phyloP scores from a whole-genome alignment of 2,113 vertebrate genomes.

The Hippolais icterina region DNA sequence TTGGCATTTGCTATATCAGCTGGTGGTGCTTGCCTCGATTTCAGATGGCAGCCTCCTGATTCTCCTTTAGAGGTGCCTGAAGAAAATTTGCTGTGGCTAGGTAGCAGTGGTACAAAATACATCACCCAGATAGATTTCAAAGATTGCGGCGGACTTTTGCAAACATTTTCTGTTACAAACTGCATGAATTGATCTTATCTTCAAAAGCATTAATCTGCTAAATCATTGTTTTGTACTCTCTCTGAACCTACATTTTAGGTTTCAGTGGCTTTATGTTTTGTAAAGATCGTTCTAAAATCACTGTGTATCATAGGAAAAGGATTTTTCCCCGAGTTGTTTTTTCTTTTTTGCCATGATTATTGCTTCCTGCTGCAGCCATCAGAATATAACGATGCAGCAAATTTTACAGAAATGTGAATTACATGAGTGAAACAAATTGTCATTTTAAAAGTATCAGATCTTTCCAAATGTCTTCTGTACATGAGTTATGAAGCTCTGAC shows the following conservation, averaged over 20 bases:
- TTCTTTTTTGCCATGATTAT: conserved; percentile 4
- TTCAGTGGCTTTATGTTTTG: background rate
- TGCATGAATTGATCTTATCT: background rate
- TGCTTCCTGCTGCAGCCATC: background rate
- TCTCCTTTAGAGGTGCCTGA: background rate
- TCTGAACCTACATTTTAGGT: background rate
- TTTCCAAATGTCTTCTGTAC: background rate
- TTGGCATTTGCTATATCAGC: conserved; percentile 47
- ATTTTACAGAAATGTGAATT: background rate
- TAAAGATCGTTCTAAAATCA: background rate
- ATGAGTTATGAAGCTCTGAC: background rate
- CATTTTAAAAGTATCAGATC: background rate
- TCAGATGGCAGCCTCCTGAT: background rate
- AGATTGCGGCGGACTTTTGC: background rate
- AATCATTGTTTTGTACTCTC: background rate
- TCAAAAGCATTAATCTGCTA: background rate
- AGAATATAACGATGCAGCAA: background rate
- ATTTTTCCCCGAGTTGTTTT: background rate
- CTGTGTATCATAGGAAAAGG: background rate
- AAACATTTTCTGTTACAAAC: background rate
- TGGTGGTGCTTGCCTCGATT: background rate
- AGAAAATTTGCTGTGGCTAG: background rate
- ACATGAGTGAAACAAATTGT: background rate
- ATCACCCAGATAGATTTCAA: background rate
- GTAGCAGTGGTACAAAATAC: background rate